Conservation (phyloP, 1,140 invertebrate genomes). For the Chironomus tepperi region DNA sequence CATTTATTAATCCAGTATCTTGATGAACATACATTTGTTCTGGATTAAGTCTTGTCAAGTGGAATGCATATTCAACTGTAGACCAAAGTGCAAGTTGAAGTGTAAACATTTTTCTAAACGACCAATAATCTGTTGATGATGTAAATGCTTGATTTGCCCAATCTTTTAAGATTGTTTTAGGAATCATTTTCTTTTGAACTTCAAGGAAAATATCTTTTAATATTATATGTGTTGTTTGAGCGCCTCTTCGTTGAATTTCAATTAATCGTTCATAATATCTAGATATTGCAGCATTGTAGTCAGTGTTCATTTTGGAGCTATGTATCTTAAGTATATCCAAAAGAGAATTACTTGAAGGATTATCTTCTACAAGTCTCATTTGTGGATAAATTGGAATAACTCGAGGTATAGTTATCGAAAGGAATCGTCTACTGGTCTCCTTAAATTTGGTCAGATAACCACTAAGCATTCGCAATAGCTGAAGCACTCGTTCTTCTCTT, state of each 20-base stretch:
- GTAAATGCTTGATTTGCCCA: slow-evolving; percentile 86
- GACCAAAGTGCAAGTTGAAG: slow-evolving; percentile 81
- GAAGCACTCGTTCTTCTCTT: slow-evolving; percentile 86
- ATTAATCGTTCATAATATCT: slow-evolving; percentile 89
- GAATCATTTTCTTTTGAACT: slow-evolving; percentile 84
- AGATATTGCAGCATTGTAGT: slow-evolving; percentile 42
- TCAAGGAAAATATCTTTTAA: slow-evolving; percentile 80
- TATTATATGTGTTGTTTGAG: slow-evolving; percentile 85
- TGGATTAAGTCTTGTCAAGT: slow-evolving; percentile 87
- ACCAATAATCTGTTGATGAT: slow-evolving; percentile 92
- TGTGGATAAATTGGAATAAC: slow-evolving; percentile 93
- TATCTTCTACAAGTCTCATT: slow-evolving; percentile 93
- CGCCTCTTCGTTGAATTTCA: slow-evolving; percentile 73
- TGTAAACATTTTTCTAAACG: slow-evolving; percentile 93
- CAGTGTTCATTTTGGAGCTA: slow-evolving; percentile 53
- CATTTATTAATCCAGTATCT: slow-evolving; percentile 89
- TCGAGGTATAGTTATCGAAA: slow-evolving; percentile 89
- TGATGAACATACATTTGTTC: slow-evolving; percentile 98
- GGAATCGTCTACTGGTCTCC: slow-evolving; percentile 79
- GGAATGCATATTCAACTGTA: slow-evolving; percentile 91
- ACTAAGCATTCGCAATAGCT: slow-evolving; percentile 89
- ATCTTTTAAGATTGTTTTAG: slow-evolving; percentile 72
- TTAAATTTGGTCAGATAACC: slow-evolving; percentile 92
- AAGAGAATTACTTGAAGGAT: slow-evolving; percentile 82
- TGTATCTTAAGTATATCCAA: slow-evolving; percentile 88